Base-by-base conservation (phyloP, 1,140 invertebrate genomes). In the Caenorhabditis remanei region DNA sequence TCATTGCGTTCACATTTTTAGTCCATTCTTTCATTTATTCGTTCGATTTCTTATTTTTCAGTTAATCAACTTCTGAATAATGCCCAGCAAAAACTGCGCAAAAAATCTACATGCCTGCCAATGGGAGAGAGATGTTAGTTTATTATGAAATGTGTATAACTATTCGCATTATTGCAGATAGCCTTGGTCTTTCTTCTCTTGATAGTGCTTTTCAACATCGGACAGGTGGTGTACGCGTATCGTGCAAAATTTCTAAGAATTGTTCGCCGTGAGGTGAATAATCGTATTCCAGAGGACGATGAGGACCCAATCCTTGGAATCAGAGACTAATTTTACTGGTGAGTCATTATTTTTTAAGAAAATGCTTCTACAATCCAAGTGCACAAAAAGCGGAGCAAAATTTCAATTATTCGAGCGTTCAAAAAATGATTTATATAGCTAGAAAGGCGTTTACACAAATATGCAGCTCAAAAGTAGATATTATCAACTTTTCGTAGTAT, bases 61-160 rank as follows among this genome's bases (percentile, higher is more conserved):
- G 4, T 2, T 11, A 40, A 21, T n/a, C 16, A n/a, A 58, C n/a
- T 9, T 21, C 8, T 8, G 13, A 2, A 58, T 21, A 58, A 63
- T 79, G 71, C 21, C 21, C 11, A 79, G 71, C 46, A 79, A 79
- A 32, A 79, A 79, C 21, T 50, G 43, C 13, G 71, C 46, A 0
- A 79, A 79, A 50, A 79, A 79, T 24, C 71, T 79, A 14, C 71
- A 79, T 13, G 4, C 46, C 0, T 79, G 71, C 24, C 71, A 79
- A 50, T 79, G 71, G 71, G 71, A 79, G 21, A 79, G 71, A 79
- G 71, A 79, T n/a, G 71, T 79, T 24, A 79, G 46, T 24, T 71
- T 14, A 71, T 19, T 4, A 2, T 8, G 46, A 11, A 50, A 19
- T 24, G 3, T 50, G n/a, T 32, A 48, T 46, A 79, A 50, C 5